These are phyloP conservation scores for Hippocampus comes DNA, from an alignment of 2,113 vertebrate genomes.

Conservation along the genomic window DNA sequence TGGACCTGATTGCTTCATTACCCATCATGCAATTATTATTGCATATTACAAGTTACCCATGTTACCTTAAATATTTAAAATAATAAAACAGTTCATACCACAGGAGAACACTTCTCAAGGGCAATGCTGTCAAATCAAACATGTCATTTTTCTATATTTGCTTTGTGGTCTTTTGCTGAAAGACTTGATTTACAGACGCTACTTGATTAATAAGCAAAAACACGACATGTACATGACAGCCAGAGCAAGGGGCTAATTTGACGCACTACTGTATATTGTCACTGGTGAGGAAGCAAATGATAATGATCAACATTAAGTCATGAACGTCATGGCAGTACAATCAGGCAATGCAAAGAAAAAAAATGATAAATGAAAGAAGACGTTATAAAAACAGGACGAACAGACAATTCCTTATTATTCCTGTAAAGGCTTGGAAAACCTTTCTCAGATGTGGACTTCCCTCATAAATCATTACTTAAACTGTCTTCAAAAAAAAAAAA, in stretches of 20 bases:
- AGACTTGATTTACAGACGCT: neutral
- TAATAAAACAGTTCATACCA: no score
- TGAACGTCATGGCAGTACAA: conserved; percentile 42
- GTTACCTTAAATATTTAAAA: neutral
- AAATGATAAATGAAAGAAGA: conserved; percentile 51
- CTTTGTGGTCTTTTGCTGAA: neutral
- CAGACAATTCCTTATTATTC: conserved; percentile 63
- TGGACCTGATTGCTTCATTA: no score
- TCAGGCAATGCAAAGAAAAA: conserved; percentile 43
- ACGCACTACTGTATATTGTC: neutral
- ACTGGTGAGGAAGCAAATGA: neutral
- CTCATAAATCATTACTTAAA: conserved; percentile 63
- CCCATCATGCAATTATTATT: no score
- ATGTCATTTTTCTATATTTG: neutral
- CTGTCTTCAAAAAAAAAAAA: conserved; percentile 43
- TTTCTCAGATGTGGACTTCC: conserved; percentile 67
- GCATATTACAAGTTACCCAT: neutral
- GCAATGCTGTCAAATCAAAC: no score
- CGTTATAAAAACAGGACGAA: conserved; percentile 61
- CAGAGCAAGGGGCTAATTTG: neutral
- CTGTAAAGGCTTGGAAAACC: conserved; percentile 62
- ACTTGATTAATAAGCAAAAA: neutral
- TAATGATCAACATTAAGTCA: conserved; percentile 12
- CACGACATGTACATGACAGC: neutral
- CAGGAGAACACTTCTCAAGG: no score